A percentile compares a stretch with the other conserved stretches of the same genome.
These are phyloP conservation scores for Chirona hameri DNA, from an alignment of 2,888 invertebrate species.

Conservation along the genomic window DNA sequence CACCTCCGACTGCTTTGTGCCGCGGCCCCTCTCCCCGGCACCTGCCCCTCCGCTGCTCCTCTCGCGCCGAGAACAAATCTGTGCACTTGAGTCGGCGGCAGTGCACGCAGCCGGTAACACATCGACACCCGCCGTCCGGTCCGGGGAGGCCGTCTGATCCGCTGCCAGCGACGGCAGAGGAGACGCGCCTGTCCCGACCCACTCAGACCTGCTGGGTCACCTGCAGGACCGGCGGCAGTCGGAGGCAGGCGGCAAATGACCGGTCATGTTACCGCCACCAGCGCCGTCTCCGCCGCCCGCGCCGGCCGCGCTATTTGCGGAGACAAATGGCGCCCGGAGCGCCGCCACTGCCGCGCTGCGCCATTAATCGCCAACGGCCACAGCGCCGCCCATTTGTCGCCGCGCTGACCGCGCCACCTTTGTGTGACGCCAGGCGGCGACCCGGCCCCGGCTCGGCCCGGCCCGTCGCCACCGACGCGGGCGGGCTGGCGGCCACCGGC, in stretches of 20 bases:
- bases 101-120: not conserved
- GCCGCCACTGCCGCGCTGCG: not conserved
- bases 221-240: no score
- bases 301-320: not conserved
- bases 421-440: not conserved
- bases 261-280: no score
- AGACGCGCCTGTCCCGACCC: not conserved
- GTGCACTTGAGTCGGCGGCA: not conserved
- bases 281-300: no score
- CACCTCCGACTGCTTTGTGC: not conserved
- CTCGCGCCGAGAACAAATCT: not conserved
- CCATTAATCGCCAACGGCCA: not conserved
- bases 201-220: not conserved
- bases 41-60: not conserved
- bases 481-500: not conserved
- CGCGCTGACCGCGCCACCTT: not conserved
- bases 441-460: not conserved
- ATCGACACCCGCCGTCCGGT: not conserved
- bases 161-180: not conserved
- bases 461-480: not conserved
- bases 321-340: not conserved
- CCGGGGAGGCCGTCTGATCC: not conserved
- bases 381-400: not conserved
- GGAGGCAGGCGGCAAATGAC: no score
- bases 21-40: not conserved